A percentile compares a stretch with the other conserved stretches of the same genome.
Evolutionary conservation across 2,797 vertebrate species (phyloP).

Genomic region (Rhincodon typus): DNA sequence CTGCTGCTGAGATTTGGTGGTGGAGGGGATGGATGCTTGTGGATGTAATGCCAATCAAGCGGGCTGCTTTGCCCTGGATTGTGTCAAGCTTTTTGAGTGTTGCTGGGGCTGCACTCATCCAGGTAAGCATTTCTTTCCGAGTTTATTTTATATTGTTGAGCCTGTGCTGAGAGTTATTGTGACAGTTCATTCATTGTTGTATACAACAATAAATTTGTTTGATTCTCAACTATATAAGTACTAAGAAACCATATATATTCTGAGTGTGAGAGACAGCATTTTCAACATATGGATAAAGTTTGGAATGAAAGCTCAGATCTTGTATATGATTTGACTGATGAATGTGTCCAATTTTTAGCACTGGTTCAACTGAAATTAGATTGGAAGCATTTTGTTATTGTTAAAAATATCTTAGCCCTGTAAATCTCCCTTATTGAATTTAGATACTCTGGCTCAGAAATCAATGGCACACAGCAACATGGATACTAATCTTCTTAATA

Average conservation of each 20-base stretch:
- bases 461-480: too few species aligned
- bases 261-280: not conserved
- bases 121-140: too few species aligned
- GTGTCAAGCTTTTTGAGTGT: too few species aligned
- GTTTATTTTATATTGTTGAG: not conserved
- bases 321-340: not conserved
- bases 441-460: too few species aligned
- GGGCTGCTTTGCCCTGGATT: too few species aligned
- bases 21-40: too few species aligned
- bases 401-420: too few species aligned
- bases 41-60: too few species aligned
- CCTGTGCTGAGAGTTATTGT: not conserved
- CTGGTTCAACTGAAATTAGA: not conserved
- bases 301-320: not conserved
- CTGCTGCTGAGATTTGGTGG: too few species aligned
- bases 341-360: not conserved
- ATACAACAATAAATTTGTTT: not conserved
- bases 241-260: not conserved
- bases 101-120: too few species aligned
- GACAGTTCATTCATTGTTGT: not conserved
- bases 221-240: not conserved
- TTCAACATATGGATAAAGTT: not conserved
- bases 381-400: not conserved
- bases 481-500: too few species aligned
- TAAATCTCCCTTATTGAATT: too few species aligned